Base-by-base conservation (phyloP, 2,797 vertebrate genomes). In the Glyptemys insculpta region DNA sequence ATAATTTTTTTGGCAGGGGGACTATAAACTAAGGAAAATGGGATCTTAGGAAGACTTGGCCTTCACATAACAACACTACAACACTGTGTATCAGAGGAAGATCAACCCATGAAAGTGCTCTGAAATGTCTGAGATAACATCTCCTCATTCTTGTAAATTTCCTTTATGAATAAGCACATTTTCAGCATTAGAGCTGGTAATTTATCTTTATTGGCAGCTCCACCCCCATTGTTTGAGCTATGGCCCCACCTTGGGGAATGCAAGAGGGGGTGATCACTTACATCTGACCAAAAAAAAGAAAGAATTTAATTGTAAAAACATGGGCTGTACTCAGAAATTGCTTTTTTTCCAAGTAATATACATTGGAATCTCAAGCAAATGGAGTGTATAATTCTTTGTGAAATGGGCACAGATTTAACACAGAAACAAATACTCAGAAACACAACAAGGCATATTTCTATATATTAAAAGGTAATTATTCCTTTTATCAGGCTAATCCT, bases 311-410 rank as follows among this genome's bases (percentile, higher is more conserved):
- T 97, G 91, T 86, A 96, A 97, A 97, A 98, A 95, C 47, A 62
- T 93, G 96, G 84, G 5, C 68, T 80, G 19, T 62, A 85, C 49
- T 95, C 87, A 57, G 62, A 87, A 96, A 91, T 59, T 62, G n/a
- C 31, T 27, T 85, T 85, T 92, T 59, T 9, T 21, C 6, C 88
- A 85, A 97, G 96, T 85, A 97, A 96, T 95, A 97, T 92, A 92
- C 92, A 92, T 80, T 96, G 96, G 96, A 96, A 96, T 97, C 89
- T 97, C 89, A 83, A 97, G 90, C 86, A 94, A 92, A 97, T 95
- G 83, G 81, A 95, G 93, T 92, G 93, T 96, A 49, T 95, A 92
- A 97, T 96, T 96, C 87, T 82, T 94, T 93, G 89, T 93, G 95
- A 97, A 97, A 94, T 57, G 92, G 90, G 88, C 93, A 83, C 62